Conservation (phyloP, 2,888 invertebrate species). For the Nemotelus nigrinus region DNA sequence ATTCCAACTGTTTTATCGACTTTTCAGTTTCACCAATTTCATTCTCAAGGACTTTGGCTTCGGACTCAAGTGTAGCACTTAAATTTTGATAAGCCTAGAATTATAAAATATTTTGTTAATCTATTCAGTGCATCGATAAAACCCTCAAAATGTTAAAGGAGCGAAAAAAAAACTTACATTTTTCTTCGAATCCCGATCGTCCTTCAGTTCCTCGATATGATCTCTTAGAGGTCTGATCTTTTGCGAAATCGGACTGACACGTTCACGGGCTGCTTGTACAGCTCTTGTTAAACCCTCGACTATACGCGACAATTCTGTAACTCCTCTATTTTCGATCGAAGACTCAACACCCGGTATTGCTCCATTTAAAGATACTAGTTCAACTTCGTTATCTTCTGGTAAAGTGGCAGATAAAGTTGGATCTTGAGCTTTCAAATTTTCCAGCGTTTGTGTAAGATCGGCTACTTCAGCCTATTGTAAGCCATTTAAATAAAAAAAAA, state of each 20-base stretch:
- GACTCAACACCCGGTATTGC: slow-evolving; percentile 47
- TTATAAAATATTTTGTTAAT: not conserved
- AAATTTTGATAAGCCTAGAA: slow-evolving; percentile 52
- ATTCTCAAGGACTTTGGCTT: slow-evolving; percentile 50
- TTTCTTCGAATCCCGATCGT: slow-evolving; percentile 52
- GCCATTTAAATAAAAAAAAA: slow-evolving; percentile 45
- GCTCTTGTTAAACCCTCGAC: slow-evolving; percentile 53
- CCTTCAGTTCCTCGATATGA: slow-evolving; percentile 51
- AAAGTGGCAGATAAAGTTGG: slow-evolving; percentile 68
- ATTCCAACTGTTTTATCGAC: slow-evolving; percentile 51
- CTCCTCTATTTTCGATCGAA: slow-evolving; percentile 50
- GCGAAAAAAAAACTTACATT: slow-evolving; percentile 46
- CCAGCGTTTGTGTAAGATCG: slow-evolving; percentile 78
- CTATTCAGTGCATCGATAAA: not conserved
- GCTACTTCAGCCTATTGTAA: slow-evolving; percentile 74
- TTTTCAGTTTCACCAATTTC: slow-evolving; percentile 51
- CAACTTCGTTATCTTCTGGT: slow-evolving; percentile 54
- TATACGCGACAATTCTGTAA: slow-evolving; percentile 52
- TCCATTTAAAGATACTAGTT: slow-evolving; percentile 35
- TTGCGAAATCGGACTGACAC: slow-evolving; percentile 52
- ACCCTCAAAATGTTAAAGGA: not conserved
- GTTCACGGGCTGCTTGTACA: slow-evolving; percentile 50
- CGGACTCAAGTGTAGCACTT: slow-evolving; percentile 51
- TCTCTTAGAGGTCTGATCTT: slow-evolving; percentile 52
- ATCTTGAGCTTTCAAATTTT: slow-evolving; percentile 73